Evolutionary conservation across 2,797 vertebrate genomes (phyloP), one percentile per base, ranked within the genome.

Genomic region (Arrhamphus sclerolepis): DNA sequence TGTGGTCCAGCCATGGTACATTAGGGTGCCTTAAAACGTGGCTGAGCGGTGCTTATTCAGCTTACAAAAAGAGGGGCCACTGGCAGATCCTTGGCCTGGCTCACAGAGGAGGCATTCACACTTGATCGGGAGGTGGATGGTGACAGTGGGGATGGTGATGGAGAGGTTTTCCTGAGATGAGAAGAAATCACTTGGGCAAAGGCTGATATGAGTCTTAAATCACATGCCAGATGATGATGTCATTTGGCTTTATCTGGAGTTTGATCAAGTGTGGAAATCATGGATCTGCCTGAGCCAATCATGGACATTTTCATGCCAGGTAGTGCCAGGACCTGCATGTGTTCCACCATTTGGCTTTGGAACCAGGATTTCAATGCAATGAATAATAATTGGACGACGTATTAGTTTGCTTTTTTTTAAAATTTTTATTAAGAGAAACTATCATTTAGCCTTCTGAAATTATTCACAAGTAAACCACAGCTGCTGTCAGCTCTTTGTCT

Each of bases 41-140:
- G 91, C 89, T 66, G 89, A 90, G 89, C 90, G 84, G 81, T 80
- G 77, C 88, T 90, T 90, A 94, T 96, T 96, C 91, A 94, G 89
- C 81, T 81, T 80, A 92, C 90, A 93, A 94, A 91, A 80, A 84
- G 78, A 84, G 89, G 88, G 89, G 79, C 86, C 87, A 80, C 91
- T 94, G 93, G 93, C 94, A 94, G 92, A 92, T 93, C 92, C 90
- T 94, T 94, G 93, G 94, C 94, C 77, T 68, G 67, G 85, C 87
- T 89, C 86, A 95, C 93, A 95, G 92, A 94, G 87, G 80, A 91
- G 89, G 87, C 92, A 89, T 94, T 91, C 92, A 94, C 89, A 85
- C 86, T 87, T 74, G 81, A 77, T 16, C n/a, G 1, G 56, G 73
- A 53, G 60, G 19, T 80, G 59, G 87, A 34, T 59, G 75, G 60